These are phyloP conservation scores for Cryptus viduatorius DNA, from an alignment of 2,888 invertebrate species.

Conservation along the genomic window DNA sequence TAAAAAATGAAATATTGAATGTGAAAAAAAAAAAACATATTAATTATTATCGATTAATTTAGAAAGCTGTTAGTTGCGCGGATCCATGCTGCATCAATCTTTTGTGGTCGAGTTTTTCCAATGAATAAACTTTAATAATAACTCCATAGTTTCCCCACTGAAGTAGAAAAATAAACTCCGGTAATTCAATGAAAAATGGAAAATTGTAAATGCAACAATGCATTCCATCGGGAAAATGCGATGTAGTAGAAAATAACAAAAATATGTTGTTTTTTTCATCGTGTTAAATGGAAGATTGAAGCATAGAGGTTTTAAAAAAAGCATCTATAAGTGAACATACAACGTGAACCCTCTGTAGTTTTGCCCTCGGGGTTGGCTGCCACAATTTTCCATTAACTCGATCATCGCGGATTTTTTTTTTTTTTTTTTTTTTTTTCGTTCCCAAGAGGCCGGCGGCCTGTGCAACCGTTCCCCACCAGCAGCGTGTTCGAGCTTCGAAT, in stretches of 20 bases:
- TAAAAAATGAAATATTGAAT: no score
- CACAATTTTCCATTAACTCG: constrained; percentile 53
- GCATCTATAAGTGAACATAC: not conserved
- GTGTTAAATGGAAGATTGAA: not conserved
- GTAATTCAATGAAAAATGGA: not conserved
- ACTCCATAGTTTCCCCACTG: not conserved
- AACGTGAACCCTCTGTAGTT: not conserved
- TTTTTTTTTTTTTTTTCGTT: not conserved
- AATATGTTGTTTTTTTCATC: not conserved
- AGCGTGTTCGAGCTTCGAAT: constrained; percentile 50
- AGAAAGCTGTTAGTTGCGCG: no score
- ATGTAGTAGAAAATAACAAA: not conserved
- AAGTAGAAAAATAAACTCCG: not conserved
- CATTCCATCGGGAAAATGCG: not conserved
- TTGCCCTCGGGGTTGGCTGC: constrained; percentile 5
- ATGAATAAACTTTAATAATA: not conserved
- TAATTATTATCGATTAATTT: no score
- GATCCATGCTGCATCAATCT: no score
- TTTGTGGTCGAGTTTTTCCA: not conserved
- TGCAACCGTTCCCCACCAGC: constrained; percentile 28
- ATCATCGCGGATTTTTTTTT: constrained; percentile 40
- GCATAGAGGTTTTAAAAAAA: not conserved
- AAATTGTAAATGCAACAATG: not conserved
- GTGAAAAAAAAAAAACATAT: no score
- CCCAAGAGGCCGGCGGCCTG: constrained; percentile 41